Evolutionary conservation across 2,797 vertebrate species (phyloP).

Genomic region (Apodemus agrarius): DNA sequence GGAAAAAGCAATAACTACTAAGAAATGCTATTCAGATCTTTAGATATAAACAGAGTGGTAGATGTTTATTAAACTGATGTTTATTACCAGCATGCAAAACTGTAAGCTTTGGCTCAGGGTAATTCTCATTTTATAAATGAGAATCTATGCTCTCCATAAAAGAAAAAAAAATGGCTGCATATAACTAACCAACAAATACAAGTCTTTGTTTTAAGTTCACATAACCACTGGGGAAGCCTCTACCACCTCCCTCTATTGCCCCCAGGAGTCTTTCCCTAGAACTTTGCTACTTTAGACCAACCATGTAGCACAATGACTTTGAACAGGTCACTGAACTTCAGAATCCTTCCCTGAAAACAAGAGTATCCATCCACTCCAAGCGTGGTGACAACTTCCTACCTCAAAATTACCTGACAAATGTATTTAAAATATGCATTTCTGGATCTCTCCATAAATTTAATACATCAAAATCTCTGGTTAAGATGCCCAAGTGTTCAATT

Average conservation of each 20-base stretch:
- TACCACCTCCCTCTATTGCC: not conserved
- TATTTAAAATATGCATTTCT: constrained; percentile 45
- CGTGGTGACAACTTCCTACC: not conserved
- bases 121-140: not conserved
- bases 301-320: not conserved
- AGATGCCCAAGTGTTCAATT: not conserved
- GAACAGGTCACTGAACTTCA: not conserved
- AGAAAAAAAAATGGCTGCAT: not conserved
- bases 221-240: not conserved
- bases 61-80: not conserved
- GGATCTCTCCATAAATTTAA: constrained; percentile 30
- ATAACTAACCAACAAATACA: not conserved
- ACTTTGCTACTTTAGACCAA: not conserved
- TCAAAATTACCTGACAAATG: not conserved
- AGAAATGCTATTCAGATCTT: not conserved
- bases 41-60: not conserved
- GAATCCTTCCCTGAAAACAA: not conserved
- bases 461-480: constrained; percentile 36
- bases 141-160: not conserved
- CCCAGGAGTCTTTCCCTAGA: not conserved
- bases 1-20: not conserved
- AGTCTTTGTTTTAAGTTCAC: not conserved
- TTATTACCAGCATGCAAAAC: not conserved
- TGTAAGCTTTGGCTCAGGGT: not conserved
- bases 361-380: not conserved